Base-by-base conservation (phyloP, 2,113 vertebrate species). In the Eptatretus burgeri region DNA sequence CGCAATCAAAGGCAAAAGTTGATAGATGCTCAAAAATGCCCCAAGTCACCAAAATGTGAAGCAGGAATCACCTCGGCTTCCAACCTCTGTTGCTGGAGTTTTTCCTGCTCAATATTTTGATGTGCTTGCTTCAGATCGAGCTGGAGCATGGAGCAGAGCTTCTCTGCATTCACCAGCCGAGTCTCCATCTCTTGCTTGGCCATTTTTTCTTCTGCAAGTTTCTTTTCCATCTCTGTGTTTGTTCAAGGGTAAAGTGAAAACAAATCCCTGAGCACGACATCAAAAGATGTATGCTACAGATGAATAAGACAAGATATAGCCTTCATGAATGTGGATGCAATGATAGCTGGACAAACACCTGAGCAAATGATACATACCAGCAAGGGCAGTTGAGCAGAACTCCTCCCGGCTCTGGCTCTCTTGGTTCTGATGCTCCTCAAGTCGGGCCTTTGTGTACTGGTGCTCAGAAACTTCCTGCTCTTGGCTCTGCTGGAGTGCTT, bases 101-200 rank as follows among this genome's bases (percentile, higher is more conserved):
- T 77, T 71, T 95, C 75, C 72, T 93, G 89, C 68, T 95, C 87
- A 63, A 91, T 76, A 72, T 94, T 94, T 75, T 98, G 89, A 69
- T 85, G 81, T 50, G 83, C 89, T 68, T 98, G 87, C 69, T 93
- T 95, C 64, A 98, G 77, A 74, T 98, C 91, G 10, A 98, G 88
- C 70, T 98, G 86, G 63, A 94, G 72, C 86, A 93, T 95, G 10
- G 89, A 94, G 74, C 87, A 93, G 70, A 88, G 85, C 70, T 95
- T 98, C 74, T 95, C 91, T 66, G 84, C 80, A 71, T 95, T 85
- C 74, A 95, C 83, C 68, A 85, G 76, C 64, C 76, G 70, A 72
- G 84, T 83, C 76, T 98, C 89, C 13, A 83, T 84, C 66, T 82
- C 82, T 75, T 85, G 83, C 71, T 84, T 78, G 18, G 81, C 78